A percentile compares a stretch with the other conserved stretches of the same genome.
phyloP scores from a whole-genome alignment of 2,888 invertebrate species.

The Deilephila porcellus region DNA sequence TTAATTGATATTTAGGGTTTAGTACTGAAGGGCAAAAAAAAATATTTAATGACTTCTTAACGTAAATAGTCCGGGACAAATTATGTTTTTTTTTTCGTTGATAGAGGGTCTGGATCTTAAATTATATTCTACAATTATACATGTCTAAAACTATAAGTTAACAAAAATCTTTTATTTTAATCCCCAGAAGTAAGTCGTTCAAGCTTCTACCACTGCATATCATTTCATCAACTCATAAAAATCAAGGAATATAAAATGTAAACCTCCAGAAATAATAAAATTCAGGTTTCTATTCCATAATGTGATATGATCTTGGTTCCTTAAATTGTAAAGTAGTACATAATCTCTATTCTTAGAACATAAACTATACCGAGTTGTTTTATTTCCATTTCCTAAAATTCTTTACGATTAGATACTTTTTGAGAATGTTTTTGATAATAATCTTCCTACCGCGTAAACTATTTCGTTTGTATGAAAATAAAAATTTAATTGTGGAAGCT shows the following conservation, averaged over 20 bases:
- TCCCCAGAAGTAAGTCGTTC: background rate
- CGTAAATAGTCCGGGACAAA: too few species aligned
- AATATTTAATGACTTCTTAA: too few species aligned
- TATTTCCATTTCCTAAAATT: background rate
- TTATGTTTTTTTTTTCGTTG: too few species aligned
- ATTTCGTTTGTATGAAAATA: too few species aligned
- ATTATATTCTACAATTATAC: too few species aligned
- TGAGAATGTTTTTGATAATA: background rate
- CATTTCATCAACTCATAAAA: background rate
- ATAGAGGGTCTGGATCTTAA: too few species aligned
- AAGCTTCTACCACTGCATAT: background rate
- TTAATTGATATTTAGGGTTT: too few species aligned
- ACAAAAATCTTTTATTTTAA: background rate
- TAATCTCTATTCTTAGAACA: background rate
- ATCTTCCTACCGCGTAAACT: background rate
- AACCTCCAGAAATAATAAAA: background rate
- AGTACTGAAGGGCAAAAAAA: too few species aligned
- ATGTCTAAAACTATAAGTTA: background rate
- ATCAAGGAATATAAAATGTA: background rate
- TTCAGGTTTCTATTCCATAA: conserved; percentile 9
- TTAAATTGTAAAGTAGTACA: background rate
- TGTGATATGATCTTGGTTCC: background rate
- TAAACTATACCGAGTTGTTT: background rate
- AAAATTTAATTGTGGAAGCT: too few species aligned
- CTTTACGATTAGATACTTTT: background rate